Evolutionary conservation across 1,140 invertebrate genomes (phyloP), one percentile per base, ranked within the genome.

Genomic region (Scaptodrosophila lebanonensis): DNA sequence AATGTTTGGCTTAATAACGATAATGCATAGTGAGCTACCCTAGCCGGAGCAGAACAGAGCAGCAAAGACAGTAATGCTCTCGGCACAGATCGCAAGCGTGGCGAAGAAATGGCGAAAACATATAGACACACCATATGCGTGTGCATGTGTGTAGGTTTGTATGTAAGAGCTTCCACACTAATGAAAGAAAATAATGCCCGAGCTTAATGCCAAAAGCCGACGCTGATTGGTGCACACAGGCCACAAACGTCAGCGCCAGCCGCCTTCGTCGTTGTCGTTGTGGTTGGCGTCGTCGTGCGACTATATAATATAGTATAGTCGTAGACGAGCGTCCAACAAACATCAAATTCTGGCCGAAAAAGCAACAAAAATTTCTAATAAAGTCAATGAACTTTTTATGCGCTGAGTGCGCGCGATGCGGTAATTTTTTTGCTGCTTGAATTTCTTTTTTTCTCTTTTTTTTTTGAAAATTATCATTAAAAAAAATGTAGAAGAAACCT

Each of bases 381-480:
- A 73, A 79, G 73, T 79, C 73, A 73, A 79, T 75, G 75, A 79
- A 82, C 75, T 75, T 75, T 75, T 61, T 82, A 79, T 79, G 75
- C 66, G 61, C 49, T 50, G 35, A 17, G 8, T 50, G 35, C 16
- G 17, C 73, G 54, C 73, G 72, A 77, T 77, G 72, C 73, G 73
- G 73, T 77, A 79, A 77, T 79, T 77, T 77, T n/a, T n/a, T 61
- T 65, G 27, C 32, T 30, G 20, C 17, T 36, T n/a, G n/a, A n/a
- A n/a, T 49, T 53, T 62, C 44, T 47, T 25, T 39, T 40, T 35
- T 44, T 47, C 29, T 53, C 51, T 76, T 79, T 82, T 79, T 44
- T 52, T 40, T 54, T 56, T 43, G 59, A 79, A 65, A 57, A 79
- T 79, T 79, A 79, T 79, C 64, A 69, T 42, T 61, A 66, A 39